Base-by-base conservation (phyloP, 2,113 vertebrate species). In the Australoheros scitulus region DNA sequence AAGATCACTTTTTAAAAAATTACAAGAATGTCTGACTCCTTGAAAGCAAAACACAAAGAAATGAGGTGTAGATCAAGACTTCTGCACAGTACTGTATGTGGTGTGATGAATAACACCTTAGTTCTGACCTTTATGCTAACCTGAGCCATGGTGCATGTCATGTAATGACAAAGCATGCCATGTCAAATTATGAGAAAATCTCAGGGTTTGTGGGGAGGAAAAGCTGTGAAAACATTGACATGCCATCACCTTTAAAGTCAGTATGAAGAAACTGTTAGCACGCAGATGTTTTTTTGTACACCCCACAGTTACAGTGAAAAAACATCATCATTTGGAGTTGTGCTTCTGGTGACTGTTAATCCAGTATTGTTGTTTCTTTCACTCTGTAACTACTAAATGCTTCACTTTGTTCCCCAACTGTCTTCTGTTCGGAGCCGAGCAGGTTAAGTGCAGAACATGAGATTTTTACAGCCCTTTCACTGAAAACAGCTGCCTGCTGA, bases 401-500 rank as follows among this genome's bases (percentile, higher is more conserved):
- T 70, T 29, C 50, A 70, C 43, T 70, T 15, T 70, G 64, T 70
- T 70, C 26, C 22, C 24, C 52, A 70, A 70, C 65, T 20, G 65
- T 47, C 65, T 32, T 70, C 43, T 70, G 43, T 70, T 70, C 52
- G 43, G 65, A 70, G 65, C 24, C 20, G 65, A 70, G 50, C 43
- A 52, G 65, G 65, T 70, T 70, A 70, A 29, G 65, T 52, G 65
- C 41, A 52, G 65, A 52, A 70, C 65, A 70, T 70, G 17, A 47
- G 43, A 52, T 70, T 70, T 70, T 70, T 70, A 70, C 65, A 70
- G 65, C 43, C 65, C 10, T 70, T 52, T 70, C 65, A 70, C 65
- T 70, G 65, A 52, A 70, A 70, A 70, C 65, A 70, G 65, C 65
- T 70, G 43, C 43, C 65, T 70, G 43, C 43, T 70, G 43, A 70